Percentiles rank a stretch among this genome's conserved stretches.
Conservation (phyloP, 2,888 invertebrate species). For the Apotomis capreana region DNA sequence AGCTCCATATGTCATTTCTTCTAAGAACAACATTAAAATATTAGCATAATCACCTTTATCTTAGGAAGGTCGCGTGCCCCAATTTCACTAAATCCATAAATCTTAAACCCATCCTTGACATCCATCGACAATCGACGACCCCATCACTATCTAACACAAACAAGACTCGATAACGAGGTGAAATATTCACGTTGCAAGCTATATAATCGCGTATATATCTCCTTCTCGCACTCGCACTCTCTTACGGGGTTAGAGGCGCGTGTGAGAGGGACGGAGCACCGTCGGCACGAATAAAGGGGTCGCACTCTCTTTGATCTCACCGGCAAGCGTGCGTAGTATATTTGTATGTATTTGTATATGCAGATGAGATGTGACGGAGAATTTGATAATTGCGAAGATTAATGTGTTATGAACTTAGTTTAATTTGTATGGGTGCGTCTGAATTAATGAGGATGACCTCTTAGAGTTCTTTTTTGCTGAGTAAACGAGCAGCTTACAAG, state of each 20-base stretch:
- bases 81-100: constrained; percentile 13
- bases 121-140: constrained; percentile 63
- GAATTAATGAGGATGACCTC: constrained; percentile 37
- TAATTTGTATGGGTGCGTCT: constrained; percentile 36
- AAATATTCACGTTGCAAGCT: constrained; percentile 82
- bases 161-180: constrained; percentile 83
- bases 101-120: constrained; percentile 22
- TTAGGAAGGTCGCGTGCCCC: constrained; percentile 7
- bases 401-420: constrained; percentile 60
- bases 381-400: constrained; percentile 83
- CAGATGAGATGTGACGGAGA: constrained; percentile 77
- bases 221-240: constrained; percentile 66
- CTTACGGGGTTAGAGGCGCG: constrained; percentile 62
- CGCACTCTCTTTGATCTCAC: constrained; percentile 80
- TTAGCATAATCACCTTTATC: constrained; percentile 17
- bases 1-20: not conserved
- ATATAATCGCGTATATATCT: constrained; percentile 71
- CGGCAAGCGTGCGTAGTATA: constrained; percentile 77
- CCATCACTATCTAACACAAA: constrained; percentile 80
- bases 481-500: no score
- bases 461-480: constrained; percentile 3
- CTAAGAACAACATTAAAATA: constrained; percentile 2
- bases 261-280: constrained; percentile 78
- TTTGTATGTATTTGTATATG: constrained; percentile 71
- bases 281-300: constrained; percentile 81